Conservation (phyloP, 2,888 invertebrate species). For the Drosophila neonasuta region DNA sequence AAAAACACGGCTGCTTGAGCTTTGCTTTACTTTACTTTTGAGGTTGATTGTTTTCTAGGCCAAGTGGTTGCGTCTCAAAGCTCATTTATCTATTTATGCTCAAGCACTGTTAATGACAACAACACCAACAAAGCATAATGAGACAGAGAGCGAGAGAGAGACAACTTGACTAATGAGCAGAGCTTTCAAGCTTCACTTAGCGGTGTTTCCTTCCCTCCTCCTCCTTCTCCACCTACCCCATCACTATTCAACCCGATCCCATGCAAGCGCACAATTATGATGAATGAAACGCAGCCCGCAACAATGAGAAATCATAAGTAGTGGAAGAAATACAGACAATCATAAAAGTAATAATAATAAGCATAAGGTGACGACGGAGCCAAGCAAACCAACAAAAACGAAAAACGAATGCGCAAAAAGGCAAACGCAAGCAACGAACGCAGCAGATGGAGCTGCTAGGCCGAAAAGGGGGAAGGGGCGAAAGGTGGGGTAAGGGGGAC, state of each 20-base stretch:
- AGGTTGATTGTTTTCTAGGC: slow-evolving; percentile 73
- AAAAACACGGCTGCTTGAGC: slow-evolving; percentile 6
- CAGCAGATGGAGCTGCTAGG: slow-evolving; percentile 2
- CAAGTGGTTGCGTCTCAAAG: slow-evolving; percentile 60
- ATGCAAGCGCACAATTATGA: slow-evolving; percentile 49
- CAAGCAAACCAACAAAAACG: slow-evolving; percentile 22
- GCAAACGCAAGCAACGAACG: slow-evolving; percentile 41
- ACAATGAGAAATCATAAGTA: slow-evolving; percentile 76
- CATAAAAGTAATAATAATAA: slow-evolving; percentile 70
- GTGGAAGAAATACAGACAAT: slow-evolving; percentile 62
- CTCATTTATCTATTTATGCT: slow-evolving; percentile 52
- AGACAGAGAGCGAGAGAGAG: slow-evolving; percentile 54
- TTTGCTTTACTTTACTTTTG: slow-evolving; percentile 4
- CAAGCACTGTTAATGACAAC: slow-evolving; percentile 65
- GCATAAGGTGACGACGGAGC: slow-evolving; percentile 75
- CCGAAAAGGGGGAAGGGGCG: slow-evolving; percentile 1
- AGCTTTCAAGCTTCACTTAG: slow-evolving; percentile 68
- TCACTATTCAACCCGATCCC: not conserved
- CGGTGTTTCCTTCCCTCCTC: slow-evolving; percentile 54
- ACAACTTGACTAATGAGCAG: slow-evolving; percentile 68
- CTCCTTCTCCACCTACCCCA: slow-evolving; percentile 6
- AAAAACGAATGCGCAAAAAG: slow-evolving; percentile 75
- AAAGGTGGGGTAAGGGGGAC: slow-evolving; percentile 21
- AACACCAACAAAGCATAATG: slow-evolving; percentile 60
- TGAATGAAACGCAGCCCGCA: slow-evolving; percentile 67